phyloP scores from a whole-genome alignment of 2,797 vertebrate genomes.

The Tympanoctomys barrerae region DNA sequence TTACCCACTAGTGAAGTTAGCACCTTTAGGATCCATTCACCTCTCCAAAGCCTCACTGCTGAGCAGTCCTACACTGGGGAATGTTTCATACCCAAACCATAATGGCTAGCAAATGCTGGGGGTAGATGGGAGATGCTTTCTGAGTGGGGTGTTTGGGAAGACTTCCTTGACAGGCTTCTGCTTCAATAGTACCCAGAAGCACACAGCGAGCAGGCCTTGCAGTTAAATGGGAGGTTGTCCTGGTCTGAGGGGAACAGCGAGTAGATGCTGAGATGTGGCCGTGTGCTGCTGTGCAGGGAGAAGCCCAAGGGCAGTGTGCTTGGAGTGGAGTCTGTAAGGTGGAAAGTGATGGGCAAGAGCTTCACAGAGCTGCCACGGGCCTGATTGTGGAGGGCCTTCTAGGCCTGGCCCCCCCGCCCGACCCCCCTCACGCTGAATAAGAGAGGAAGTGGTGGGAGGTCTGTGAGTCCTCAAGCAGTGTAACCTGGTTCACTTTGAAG shows the following conservation, averaged over 20 bases:
- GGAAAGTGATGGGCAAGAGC: not conserved
- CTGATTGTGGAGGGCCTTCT: accelerated
- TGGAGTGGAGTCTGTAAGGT: not conserved
- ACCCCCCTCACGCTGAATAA: not conserved
- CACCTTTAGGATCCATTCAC: not conserved
- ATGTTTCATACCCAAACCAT: not conserved
- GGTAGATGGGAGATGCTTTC: not conserved
- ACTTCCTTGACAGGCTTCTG: not conserved
- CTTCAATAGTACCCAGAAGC: not conserved
- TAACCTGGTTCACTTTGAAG: conserved; percentile 14
- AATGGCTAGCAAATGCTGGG: not conserved
- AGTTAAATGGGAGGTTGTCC: not conserved
- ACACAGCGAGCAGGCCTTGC: not conserved
- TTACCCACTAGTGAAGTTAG: not conserved
- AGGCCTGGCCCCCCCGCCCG: not conserved
- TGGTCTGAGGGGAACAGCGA: not conserved
- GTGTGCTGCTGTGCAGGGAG: not conserved
- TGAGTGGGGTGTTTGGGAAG: not conserved
- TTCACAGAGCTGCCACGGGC: not conserved
- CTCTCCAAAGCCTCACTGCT: not conserved
- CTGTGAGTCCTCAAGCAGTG: not conserved
- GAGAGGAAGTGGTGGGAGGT: not conserved
- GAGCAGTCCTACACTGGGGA: not conserved
- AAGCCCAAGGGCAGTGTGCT: not conserved
- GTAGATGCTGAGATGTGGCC: not conserved